Percentiles rank a stretch among this genome's conserved stretches.
These are phyloP conservation scores for Egretta garzetta DNA, from an alignment of 2,113 vertebrate genomes.

Conservation along the genomic window DNA sequence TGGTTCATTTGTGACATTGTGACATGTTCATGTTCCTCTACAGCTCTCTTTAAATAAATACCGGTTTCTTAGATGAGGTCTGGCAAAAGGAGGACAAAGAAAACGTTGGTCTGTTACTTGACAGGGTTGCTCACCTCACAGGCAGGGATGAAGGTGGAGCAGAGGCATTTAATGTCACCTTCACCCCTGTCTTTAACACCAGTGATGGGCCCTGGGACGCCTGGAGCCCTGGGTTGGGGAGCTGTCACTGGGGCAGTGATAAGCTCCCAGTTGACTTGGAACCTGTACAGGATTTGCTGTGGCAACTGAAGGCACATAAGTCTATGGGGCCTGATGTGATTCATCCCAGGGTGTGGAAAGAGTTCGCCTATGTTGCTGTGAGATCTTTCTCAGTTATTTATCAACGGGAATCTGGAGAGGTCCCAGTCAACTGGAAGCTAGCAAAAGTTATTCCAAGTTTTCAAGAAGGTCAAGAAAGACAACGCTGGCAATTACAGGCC, in stretches of 20 bases:
- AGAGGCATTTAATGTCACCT: background rate
- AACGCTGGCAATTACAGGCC: background rate
- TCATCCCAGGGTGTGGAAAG: background rate
- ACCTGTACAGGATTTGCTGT: background rate
- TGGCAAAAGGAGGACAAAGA: background rate
- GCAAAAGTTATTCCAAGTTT: background rate
- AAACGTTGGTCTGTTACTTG: background rate
- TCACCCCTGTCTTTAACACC: background rate
- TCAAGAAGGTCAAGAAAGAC: background rate
- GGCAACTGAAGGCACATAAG: background rate
- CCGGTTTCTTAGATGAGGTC: background rate
- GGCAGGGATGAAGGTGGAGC: background rate
- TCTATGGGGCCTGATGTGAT: background rate
- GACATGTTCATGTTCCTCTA: background rate
- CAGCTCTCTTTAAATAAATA: background rate
- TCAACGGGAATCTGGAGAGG: background rate
- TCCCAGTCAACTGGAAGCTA: background rate
- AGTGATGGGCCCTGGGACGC: background rate
- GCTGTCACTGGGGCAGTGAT: background rate
- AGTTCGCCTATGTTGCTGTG: background rate
- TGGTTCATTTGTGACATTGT: background rate
- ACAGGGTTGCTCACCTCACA: background rate
- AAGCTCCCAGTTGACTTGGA: background rate
- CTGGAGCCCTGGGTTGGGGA: background rate
- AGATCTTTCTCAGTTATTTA: background rate